A percentile compares a stretch with the other conserved stretches of the same genome.
phyloP scores from a whole-genome alignment of 2,888 invertebrate species.

The Coelopa pilipes region DNA sequence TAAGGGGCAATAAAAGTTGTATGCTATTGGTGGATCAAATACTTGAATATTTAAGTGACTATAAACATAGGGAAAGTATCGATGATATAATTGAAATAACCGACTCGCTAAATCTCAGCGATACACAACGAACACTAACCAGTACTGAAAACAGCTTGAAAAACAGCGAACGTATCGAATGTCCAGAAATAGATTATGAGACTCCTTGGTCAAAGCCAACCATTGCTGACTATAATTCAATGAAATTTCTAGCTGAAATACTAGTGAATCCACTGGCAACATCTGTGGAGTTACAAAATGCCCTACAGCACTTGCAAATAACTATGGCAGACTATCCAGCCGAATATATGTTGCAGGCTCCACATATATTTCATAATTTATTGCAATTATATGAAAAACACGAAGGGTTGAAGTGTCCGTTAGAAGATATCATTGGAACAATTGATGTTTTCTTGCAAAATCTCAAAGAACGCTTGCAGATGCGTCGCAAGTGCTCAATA shows the following conservation, averaged over 20 bases:
- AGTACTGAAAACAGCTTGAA: not conserved
- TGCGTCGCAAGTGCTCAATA: conserved; percentile 46
- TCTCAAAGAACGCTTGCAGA: conserved; percentile 49
- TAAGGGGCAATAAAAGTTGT: conserved; percentile 39
- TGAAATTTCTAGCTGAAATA: conserved; percentile 55
- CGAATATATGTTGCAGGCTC: conserved; percentile 63
- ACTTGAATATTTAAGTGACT: conserved; percentile 41
- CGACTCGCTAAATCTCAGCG: conserved; percentile 18
- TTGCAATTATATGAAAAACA: conserved; percentile 51
- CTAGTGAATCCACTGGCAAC: conserved; percentile 41
- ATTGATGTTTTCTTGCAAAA: conserved; percentile 49
- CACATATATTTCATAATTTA: conserved; percentile 58
- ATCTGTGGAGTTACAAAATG: conserved; percentile 50
- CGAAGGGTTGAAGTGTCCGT: conserved; percentile 28
- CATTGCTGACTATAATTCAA: conserved; percentile 54
- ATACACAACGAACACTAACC: not conserved
- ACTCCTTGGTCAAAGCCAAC: conserved; percentile 57
- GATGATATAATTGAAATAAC: conserved; percentile 34
- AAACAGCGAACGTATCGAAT: not conserved
- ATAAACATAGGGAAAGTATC: conserved; percentile 20
- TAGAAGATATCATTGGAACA: conserved; percentile 48
- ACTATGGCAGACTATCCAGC: conserved; percentile 62
- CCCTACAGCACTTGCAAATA: conserved; percentile 54
- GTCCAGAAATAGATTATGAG: conserved; percentile 52
- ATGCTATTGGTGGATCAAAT: conserved; percentile 51